These are phyloP conservation scores for Selene dorsalis DNA, from an alignment of 2,797 vertebrate species.

Conservation along the genomic window DNA sequence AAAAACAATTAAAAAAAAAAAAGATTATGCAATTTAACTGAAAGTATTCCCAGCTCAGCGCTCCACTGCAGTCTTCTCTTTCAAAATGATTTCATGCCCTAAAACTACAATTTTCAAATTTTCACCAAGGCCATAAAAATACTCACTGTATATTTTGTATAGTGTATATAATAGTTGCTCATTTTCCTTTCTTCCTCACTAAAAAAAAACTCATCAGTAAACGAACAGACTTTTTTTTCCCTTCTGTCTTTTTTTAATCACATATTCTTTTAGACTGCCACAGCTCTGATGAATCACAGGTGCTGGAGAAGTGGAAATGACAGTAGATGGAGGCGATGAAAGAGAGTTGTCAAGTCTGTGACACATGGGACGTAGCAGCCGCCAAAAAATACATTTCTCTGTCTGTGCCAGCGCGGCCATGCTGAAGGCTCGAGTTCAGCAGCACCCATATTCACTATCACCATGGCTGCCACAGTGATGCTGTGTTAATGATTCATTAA, in stretches of 20 bases:
- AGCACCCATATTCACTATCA: constrained; percentile 66
- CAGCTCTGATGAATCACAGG: constrained; percentile 50
- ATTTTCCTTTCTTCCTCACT: constrained; percentile 8
- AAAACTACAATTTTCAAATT: background rate
- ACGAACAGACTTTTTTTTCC: constrained; percentile 7
- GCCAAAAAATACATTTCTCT: constrained; percentile 61
- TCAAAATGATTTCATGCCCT: background rate
- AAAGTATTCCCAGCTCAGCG: background rate
- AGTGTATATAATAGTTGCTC: too few relatives aligned
- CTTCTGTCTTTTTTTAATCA: constrained; percentile 28
- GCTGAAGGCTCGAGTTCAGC: constrained; percentile 65
- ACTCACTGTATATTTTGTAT: background rate
- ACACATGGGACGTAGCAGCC: constrained; percentile 63
- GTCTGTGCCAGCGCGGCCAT: constrained; percentile 52
- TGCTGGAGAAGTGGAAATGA: constrained; percentile 50
- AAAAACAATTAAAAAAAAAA: too few relatives aligned
- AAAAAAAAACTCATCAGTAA: constrained; percentile 25
- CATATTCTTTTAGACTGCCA: constrained; percentile 56
- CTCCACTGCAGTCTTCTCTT: background rate
- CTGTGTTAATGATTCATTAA: constrained; percentile 62
- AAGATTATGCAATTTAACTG: too few relatives aligned
- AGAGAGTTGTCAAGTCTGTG: constrained; percentile 68
- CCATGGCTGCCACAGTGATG: constrained; percentile 35
- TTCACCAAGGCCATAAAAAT: background rate
- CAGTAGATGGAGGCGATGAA: constrained; percentile 68